Evolutionary conservation across 23 tunicate species (phyloP), one percentile per base, ranked within the genome.

Genomic region (Botrylloides violaceus): DNA sequence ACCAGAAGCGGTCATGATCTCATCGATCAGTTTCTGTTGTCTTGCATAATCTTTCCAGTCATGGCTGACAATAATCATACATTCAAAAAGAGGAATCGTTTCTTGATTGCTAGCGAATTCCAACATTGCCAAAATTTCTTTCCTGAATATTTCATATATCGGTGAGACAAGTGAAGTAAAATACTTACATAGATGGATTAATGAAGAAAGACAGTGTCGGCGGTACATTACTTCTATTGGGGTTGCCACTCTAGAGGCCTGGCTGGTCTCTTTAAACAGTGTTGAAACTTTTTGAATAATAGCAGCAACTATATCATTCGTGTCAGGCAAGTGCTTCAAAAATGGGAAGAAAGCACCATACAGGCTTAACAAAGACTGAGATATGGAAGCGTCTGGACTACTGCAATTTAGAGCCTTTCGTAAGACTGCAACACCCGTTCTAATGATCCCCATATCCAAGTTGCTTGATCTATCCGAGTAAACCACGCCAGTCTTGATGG

Each of bases 1-100:
- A 19, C 73, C 31, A 1, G 77, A 30, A 39, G 20, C 29, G 2
- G 94, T 29, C 79, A 87, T 76, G n/a, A 71, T 61, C 56, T 87
- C 73, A 5, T 27, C 29, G n/a, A 87, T 57, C n/a, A 87, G 34
- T 3, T 33, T n/a, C 22, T 70, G 59, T 49, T 87, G 95, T 2
- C 32, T 60, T 27, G 28, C 62, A 64, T 66, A 76, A 50, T 76
- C 73, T 34, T 87, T 80, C 95, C 86, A 87, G 56, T 87, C 95
- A 29, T 32, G 36, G 71, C 95, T 87, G 29, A 87, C 48, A 28
- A 87, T 6, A 49, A 80, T 61, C 62, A 87, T 24, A 0, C 66
- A 60, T 30, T 87, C 95, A 61, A 75, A 87, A 65, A 87, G 47
- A 34, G 79, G 61, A 19, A 70, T 73, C 30, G 66, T 80, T 38